Percentiles rank a stretch among this genome's conserved stretches.
Conservation (phyloP, 2,888 invertebrate genomes). For the Sipunculus nudus region DNA sequence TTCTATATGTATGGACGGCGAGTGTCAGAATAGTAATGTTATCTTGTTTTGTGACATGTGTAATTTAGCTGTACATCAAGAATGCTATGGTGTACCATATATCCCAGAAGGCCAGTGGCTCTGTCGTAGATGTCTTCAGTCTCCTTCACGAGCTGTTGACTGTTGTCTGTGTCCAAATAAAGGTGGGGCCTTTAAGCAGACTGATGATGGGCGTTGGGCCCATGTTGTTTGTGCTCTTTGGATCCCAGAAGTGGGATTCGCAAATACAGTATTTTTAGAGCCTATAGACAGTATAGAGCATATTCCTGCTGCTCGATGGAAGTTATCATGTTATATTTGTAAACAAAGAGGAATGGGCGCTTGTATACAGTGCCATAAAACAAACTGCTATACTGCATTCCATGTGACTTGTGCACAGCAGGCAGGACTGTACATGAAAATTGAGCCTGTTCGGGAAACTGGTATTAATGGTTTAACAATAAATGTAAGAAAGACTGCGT, state of each 20-base stretch:
- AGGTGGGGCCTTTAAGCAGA: conserved; percentile 98
- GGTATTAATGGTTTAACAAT: conserved; percentile 37
- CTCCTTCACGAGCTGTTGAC: conserved; percentile 90
- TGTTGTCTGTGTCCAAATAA: conserved; percentile 98
- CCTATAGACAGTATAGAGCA: conserved; percentile 97
- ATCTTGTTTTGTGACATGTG: conserved; percentile 99
- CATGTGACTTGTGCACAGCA: conserved; percentile 99
- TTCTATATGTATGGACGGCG: conserved; percentile 98
- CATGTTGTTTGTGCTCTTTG: conserved; percentile 98
- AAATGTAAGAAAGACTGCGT: conserved; percentile 88
- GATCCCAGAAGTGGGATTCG: conserved; percentile 94
- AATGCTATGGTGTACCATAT: conserved; percentile 97
- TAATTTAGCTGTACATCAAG: conserved; percentile 96
- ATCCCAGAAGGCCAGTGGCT: conserved; percentile 98
- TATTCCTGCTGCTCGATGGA: conserved; percentile 95
- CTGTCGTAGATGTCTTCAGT: conserved; percentile 93
- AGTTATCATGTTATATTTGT: conserved; percentile 96
- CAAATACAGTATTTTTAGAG: conserved; percentile 95
- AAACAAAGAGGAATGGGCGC: conserved; percentile 80
- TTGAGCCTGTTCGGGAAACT: conserved; percentile 81
- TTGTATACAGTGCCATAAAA: conserved; percentile 97
- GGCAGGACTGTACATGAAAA: conserved; percentile 82
- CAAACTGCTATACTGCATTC: conserved; percentile 96
- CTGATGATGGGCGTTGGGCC: conserved; percentile 94
- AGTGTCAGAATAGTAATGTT: conserved; percentile 98